phyloP scores from a whole-genome alignment of 2,797 vertebrate species.

The Dermochelys coriacea region DNA sequence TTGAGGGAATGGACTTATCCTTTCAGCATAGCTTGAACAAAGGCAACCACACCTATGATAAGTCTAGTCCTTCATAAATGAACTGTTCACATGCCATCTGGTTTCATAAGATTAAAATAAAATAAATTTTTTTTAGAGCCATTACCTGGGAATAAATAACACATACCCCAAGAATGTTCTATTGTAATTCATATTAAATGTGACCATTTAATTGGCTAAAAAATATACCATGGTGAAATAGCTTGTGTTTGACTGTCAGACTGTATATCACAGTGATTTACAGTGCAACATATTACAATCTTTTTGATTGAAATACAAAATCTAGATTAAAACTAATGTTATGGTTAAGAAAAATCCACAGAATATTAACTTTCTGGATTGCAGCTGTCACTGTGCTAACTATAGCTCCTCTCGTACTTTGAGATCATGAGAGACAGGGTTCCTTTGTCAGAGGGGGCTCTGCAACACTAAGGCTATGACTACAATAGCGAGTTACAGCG shows the following conservation, averaged over 20 bases:
- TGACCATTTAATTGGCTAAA: background rate
- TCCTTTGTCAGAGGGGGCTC: background rate
- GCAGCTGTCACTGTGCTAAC: background rate
- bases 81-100: background rate
- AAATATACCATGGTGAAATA: background rate
- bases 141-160: background rate
- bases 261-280: background rate
- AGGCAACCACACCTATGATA: background rate
- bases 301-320: background rate
- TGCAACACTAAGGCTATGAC: background rate
- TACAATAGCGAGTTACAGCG: too few species aligned
- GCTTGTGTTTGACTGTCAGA: background rate
- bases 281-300: background rate
- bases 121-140: background rate
- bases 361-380: background rate
- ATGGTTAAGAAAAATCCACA: background rate
- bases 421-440: background rate
- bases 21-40: background rate
- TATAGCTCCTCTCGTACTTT: background rate
- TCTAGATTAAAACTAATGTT: background rate
- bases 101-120: constrained; percentile 6
- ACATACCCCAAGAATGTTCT: background rate
- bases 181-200: background rate
- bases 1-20: background rate
- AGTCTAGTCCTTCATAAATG: background rate